Base-by-base conservation (phyloP, 2,888 invertebrate species). In the Pseudococcus viburni region DNA sequence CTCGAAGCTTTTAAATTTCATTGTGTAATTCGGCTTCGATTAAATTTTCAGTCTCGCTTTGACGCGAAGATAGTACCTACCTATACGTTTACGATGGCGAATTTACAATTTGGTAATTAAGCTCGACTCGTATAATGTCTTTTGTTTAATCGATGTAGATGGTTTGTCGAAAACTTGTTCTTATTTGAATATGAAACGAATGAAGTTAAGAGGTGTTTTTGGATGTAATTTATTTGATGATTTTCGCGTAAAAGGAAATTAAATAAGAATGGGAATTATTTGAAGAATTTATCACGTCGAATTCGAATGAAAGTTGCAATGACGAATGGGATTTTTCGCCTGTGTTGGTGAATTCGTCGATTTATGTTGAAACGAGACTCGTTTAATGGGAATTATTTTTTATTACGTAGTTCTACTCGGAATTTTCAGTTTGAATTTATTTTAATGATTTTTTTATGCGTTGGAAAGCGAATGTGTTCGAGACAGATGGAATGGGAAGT, bases 1-100 rank as follows among this genome's bases (percentile, higher is more conserved):
- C 73, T 73, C 33, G 73, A 73, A 73, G 73, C 73, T 73, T 73
- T 73, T 73, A 73, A 73, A 73, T 33, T 73, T 73, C 73, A 73
- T 73, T 73, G 73, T 33, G 73, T 73, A 17, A 73, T 73, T 73
- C 73, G 33, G 73, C 33, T 73, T 73, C 73, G 73, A 64, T 64
- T 64, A 64, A 64, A 64, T 64, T 64, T 64, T 64, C 64, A 64
- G 64, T 64, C 64, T 64, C 64, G 64, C 22, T 73, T 73, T 73
- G 33, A 73, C 73, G 17, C 7, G 33, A 39, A 33, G 33, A 64
- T 1, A 22, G 22, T 42, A 42, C 42, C 19, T 59, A 59, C 59
- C 64, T 64, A 64, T 64, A 64, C 64, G 73, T 73, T 26, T 73
- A 33, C 73, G 33, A 33, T 33, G 11, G 39, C 12, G 33, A 73